phyloP scores from a whole-genome alignment of 2,888 invertebrate genomes.

The Anticlea derivata region DNA sequence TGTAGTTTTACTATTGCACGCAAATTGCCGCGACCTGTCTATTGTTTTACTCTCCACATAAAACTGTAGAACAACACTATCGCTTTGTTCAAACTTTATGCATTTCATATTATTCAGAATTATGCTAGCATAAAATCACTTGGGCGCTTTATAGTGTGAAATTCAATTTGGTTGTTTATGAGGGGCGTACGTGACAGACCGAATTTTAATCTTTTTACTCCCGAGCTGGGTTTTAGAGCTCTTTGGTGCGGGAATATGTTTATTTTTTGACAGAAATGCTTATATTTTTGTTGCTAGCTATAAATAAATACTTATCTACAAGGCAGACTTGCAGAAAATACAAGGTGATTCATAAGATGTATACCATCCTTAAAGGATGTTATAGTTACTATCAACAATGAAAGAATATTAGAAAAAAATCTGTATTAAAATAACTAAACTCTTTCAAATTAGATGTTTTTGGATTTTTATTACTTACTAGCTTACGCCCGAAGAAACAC shows the following conservation, averaged over 20 bases:
- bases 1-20: neutral
- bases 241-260: slow-evolving; percentile 3
- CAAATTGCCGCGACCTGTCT: neutral
- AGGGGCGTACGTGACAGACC: slow-evolving; percentile 20
- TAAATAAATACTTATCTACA: too few relatives aligned
- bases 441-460: too few relatives aligned
- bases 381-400: too few relatives aligned
- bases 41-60: neutral
- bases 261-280: slow-evolving; percentile 5
- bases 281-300: too few relatives aligned
- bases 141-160: slow-evolving; percentile 47
- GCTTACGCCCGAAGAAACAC: neutral
- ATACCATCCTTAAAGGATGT: too few relatives aligned
- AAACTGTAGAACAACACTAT: slow-evolving; percentile 21
- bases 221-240: slow-evolving; percentile 13
- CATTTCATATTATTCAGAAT: slow-evolving; percentile 44
- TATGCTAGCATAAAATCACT: slow-evolving; percentile 49
- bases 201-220: slow-evolving; percentile 28
- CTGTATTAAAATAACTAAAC: too few relatives aligned
- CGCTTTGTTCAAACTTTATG: slow-evolving; percentile 43
- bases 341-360: too few relatives aligned
- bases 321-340: too few relatives aligned
- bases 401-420: too few relatives aligned
- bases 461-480: too few relatives aligned
- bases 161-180: slow-evolving; percentile 51